Evolutionary conservation across 2,113 vertebrate species (phyloP), one percentile per base, ranked within the genome.

Genomic region (Phoenicopterus ruber): DNA sequence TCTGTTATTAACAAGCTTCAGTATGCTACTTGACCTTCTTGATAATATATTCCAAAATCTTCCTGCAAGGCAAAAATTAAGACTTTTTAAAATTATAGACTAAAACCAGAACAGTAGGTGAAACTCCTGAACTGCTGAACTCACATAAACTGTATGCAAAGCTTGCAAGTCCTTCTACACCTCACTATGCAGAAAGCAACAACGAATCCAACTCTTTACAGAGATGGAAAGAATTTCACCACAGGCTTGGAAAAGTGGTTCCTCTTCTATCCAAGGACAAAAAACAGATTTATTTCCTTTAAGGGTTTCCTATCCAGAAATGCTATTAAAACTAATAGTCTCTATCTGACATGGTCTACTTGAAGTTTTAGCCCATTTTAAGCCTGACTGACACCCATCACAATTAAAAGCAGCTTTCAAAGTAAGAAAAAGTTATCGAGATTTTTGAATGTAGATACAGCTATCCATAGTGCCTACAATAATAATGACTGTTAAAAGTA

Each of bases 211-310:
- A 7, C 62, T 63, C 70, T 52, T 69, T 20, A 14, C 86, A 91
- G 42, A 86, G 67, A 86, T 24, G 72, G 88, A 91, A 95, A 96
- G 83, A 94, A 96, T 95, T 96, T 94, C 77, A 95, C 86, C 82
- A 73, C 91, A 91, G 38, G 38, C 65, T 90, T 83, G 55, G 83
- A 88, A 86, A 92, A 96, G 50, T 21, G 42, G 44, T 73, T 88
- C 76, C 65, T 88, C 50, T 78, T 83, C 80, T 61, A 86, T 4
- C 10, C 80, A 84, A 88, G 46, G 67, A 86, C 0, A 0, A 88
- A 96, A 88, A 62, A 0, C 79, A 96, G 86, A 81, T 84, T 92
- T 88, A 83, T 74, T 92, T 82, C 63, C 77, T 91, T 72, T 32
- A 84, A 67, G 57, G 49, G 31, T 87, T 95, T 89, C 77, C 86